These are phyloP conservation scores for Hydrotaea cyrtoneurina DNA, from an alignment of 2,888 invertebrate genomes.

Conservation along the genomic window DNA sequence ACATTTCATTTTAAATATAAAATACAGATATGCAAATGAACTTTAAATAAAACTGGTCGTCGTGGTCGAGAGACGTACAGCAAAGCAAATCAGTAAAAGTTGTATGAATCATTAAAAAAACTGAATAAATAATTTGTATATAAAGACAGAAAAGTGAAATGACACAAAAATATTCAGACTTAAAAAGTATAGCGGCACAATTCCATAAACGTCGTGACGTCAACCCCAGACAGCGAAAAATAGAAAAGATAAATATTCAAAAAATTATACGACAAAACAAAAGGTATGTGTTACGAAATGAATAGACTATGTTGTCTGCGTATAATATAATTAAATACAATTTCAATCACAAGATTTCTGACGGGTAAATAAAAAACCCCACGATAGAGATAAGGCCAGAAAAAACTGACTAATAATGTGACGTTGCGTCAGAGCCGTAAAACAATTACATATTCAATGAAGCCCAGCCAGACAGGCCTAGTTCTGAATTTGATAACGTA, in stretches of 20 bases:
- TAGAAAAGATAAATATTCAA: not conserved
- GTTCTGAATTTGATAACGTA: not conserved
- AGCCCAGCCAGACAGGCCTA: constrained; percentile 21
- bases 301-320: not conserved
- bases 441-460: not conserved
- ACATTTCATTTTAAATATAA: not conserved
- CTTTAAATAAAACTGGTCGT: not conserved
- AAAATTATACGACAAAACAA: not conserved
- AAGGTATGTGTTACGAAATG: constrained; percentile 7
- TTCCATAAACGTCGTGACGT: constrained; percentile 15
- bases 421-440: not conserved
- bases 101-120: constrained; percentile 18
- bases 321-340: not conserved
- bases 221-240: constrained; percentile 3
- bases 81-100: not conserved
- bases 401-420: constrained; percentile 7
- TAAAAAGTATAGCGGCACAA: not conserved
- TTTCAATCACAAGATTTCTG: constrained; percentile 2
- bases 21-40: constrained; percentile 10
- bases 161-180: not conserved
- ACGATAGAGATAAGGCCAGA: not conserved
- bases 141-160: not conserved
- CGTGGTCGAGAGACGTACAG: not conserved
- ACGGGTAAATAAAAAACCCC: not conserved
- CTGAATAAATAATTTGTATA: not conserved